Conservation (phyloP, 2,797 vertebrate species). For the Aselliscus stoliczkanus region DNA sequence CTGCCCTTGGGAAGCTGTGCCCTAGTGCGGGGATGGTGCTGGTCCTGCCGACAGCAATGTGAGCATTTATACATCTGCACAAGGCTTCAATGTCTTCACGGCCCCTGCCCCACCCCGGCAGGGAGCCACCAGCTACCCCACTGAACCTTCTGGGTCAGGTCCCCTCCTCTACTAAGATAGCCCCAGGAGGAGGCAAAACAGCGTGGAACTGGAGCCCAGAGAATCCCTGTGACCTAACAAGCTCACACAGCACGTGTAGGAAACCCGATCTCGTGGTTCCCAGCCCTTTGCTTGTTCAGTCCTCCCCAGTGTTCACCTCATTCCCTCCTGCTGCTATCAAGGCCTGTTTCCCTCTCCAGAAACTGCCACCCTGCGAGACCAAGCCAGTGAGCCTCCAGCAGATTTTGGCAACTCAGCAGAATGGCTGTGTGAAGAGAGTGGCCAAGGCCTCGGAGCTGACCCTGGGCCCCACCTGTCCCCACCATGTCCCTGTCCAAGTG, state of each 20-base stretch:
- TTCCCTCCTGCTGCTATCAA: not conserved
- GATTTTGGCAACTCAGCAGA: slow-evolving; percentile 94
- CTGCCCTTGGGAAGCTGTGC: not conserved
- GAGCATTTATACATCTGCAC: accelerated
- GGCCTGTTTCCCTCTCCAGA: slow-evolving; percentile 74
- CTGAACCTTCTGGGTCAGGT: not conserved
- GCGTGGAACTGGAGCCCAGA: not conserved
- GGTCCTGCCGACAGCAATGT: not conserved
- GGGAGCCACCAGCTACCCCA: not conserved
- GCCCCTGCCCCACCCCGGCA: not conserved
- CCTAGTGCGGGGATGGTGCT: accelerated
- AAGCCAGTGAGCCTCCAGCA: slow-evolving; percentile 94
- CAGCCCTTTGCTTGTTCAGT: not conserved
- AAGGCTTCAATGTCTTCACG: not conserved
- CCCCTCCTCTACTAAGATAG: not conserved
- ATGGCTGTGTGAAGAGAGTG: slow-evolving; percentile 91
- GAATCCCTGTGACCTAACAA: not conserved
- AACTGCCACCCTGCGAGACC: slow-evolving; percentile 92
- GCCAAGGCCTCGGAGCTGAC: slow-evolving; percentile 78
- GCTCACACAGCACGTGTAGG: not conserved
- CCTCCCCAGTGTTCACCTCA: not conserved
- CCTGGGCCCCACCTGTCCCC: slow-evolving; percentile 88
- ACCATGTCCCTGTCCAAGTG: slow-evolving; percentile 88
- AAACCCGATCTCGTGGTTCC: not conserved
- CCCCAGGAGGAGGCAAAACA: not conserved